phyloP scores from a whole-genome alignment of 1,140 invertebrate species.

The Papilio aristodemus region DNA sequence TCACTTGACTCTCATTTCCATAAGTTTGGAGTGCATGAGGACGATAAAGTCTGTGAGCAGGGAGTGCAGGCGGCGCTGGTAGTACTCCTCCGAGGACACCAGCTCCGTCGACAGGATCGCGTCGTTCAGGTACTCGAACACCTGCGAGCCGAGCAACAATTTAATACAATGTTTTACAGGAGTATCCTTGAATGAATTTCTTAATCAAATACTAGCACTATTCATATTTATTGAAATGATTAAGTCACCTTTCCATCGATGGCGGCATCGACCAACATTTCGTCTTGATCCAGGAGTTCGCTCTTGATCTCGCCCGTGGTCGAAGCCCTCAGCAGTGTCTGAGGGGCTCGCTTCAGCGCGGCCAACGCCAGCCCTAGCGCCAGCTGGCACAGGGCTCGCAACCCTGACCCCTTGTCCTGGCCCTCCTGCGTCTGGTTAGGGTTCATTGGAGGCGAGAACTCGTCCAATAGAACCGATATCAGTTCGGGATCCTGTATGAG shows the following conservation, averaged over 20 bases:
- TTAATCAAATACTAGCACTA: too few species aligned
- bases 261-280: slow-evolving; percentile 87
- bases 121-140: slow-evolving; percentile 89
- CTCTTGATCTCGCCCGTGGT: slow-evolving; percentile 46
- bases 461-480: slow-evolving; percentile 79
- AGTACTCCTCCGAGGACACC: slow-evolving; percentile 90
- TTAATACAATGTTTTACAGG: too few species aligned
- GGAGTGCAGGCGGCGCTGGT: slow-evolving; percentile 90
- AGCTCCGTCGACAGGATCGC: slow-evolving; percentile 86
- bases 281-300: slow-evolving; percentile 86
- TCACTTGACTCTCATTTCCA: slow-evolving; percentile 79
- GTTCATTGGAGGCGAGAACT: slow-evolving; percentile 78
- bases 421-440: slow-evolving; percentile 74
- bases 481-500: slow-evolving; percentile 86
- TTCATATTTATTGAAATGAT: background rate
- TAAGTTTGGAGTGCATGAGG: slow-evolving; percentile 93
- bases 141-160: slow-evolving; percentile 45
- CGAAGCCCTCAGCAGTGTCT: slow-evolving; percentile 52
- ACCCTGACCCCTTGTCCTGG: slow-evolving; percentile 78
- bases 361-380: slow-evolving; percentile 90
- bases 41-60: slow-evolving; percentile 96
- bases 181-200: too few species aligned
- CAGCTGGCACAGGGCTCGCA: slow-evolving; percentile 89
- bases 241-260: slow-evolving; percentile 85
- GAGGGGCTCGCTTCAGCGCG: slow-evolving; percentile 84